Evolutionary conservation across 2,797 vertebrate genomes (phyloP).

Genomic region (Denticeps clupeoides): DNA sequence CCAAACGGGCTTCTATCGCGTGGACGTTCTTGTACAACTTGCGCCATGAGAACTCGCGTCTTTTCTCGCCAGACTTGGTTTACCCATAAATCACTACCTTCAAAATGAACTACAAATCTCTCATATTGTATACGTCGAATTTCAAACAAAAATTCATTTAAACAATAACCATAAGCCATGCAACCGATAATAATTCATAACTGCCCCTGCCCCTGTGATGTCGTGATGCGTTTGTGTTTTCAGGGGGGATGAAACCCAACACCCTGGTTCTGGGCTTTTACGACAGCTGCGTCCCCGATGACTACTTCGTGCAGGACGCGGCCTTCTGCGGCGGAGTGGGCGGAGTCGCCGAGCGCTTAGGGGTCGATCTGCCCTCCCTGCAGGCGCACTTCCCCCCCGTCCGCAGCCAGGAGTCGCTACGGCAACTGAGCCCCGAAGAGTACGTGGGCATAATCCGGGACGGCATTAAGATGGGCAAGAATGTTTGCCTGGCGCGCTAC

Average conservation of each 20-base stretch:
- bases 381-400: slow-evolving; percentile 79
- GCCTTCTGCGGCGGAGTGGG: slow-evolving; percentile 58
- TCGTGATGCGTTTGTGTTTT: too few species aligned
- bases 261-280: slow-evolving; percentile 83
- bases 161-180: too few species aligned
- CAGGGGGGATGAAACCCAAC: slow-evolving; percentile 91
- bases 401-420: slow-evolving; percentile 60
- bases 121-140: too few species aligned
- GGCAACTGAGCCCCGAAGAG: slow-evolving; percentile 64
- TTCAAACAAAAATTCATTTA: too few species aligned
- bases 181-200: too few species aligned
- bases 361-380: slow-evolving; percentile 65
- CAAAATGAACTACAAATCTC: too few species aligned
- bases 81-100: too few species aligned
- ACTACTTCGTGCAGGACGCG: slow-evolving; percentile 75
- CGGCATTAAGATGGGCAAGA: slow-evolving; percentile 86
- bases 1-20: too few species aligned
- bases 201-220: too few species aligned
- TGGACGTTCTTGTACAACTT: too few species aligned
- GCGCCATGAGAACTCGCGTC: too few species aligned
- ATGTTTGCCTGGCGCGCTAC: slow-evolving; percentile 74
- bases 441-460: slow-evolving; percentile 79
- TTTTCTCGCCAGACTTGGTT: too few species aligned
- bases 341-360: slow-evolving; percentile 15
- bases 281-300: slow-evolving; percentile 70